A percentile compares a stretch with the other conserved stretches of the same genome.
Evolutionary conservation across 2,797 vertebrate genomes (phyloP).

Genomic region (Champsocephalus gunnari): DNA sequence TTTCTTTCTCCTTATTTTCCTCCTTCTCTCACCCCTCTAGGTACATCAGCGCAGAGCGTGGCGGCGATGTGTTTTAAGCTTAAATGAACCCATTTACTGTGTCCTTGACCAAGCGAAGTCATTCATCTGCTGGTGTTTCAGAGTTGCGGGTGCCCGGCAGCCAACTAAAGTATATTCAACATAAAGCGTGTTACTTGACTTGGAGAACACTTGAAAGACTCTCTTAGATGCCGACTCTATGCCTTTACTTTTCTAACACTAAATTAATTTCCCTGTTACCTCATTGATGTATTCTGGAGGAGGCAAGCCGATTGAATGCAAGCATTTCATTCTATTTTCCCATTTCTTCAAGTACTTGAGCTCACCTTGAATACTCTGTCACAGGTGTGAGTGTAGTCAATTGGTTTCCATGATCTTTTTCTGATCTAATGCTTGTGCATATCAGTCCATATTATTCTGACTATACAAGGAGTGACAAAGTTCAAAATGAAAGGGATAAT

Average conservation of each 20-base stretch:
- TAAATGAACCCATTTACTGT: conserved; percentile 79
- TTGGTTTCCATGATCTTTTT: neutral
- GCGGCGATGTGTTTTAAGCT: conserved; percentile 73
- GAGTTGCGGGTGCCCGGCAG: conserved; percentile 31
- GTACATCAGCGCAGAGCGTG: conserved; percentile 55
- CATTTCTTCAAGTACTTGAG: neutral
- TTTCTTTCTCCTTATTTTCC: conserved; percentile 22
- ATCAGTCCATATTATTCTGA: neutral
- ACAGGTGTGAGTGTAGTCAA: neutral
- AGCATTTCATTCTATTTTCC: conserved; percentile 26
- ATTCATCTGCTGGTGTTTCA: conserved; percentile 70
- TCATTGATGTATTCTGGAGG: conserved; percentile 14
- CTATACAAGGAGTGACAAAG: neutral
- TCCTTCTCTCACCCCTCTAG: conserved; percentile 52
- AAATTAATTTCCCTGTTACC: conserved; percentile 32
- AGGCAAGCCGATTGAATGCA: conserved; percentile 9
- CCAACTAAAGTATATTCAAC: conserved; percentile 49
- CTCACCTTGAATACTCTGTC: conserved; percentile 16
- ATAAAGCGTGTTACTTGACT: conserved; percentile 49
- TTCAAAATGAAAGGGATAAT: too few species aligned
- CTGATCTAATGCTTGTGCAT: neutral
- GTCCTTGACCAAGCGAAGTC: conserved; percentile 77
- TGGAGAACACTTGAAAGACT: conserved; percentile 38
- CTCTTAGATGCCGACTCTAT: conserved; percentile 28
- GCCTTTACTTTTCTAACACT: conserved; percentile 31